Evolutionary conservation across 2,888 invertebrate species (phyloP), one percentile per base, ranked within the genome.

Genomic region (Harpalus rubripes): DNA sequence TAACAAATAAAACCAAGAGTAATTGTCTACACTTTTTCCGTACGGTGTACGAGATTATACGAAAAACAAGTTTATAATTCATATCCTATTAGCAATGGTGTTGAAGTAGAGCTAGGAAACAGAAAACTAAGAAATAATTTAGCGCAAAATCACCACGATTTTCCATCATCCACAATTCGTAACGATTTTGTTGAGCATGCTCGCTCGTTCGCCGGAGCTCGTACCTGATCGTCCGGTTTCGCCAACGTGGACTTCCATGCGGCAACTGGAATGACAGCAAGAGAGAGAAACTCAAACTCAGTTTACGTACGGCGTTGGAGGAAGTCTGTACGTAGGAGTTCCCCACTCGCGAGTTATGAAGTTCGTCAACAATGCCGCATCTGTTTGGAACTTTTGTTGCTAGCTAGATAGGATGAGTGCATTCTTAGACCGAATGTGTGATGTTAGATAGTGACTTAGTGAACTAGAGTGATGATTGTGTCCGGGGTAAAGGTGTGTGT

Each of bases 231-330:
- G 83, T 84, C n/a, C 41, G 26, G 41, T 63, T 84, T 84, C 83
- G 83, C 74, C 83, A 84, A 81, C 83, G 83, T 84, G 83, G 52
- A 84, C 22, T 26, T 58, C 74, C 83, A 84, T 84, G 83, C 83
- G 83, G 83, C 76, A 74, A 82, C 58, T 58, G 74, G 82, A 82
- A 68, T 82, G 82, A 72, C 74, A 82, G 82, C 72, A 82, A 72
- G 82, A 84, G 83, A 82, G 82, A 84, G 76, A 82, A 82, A 82
- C 82, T 82, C 52, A 7, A 32, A 32, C 32, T 84, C 32, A 84
- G 83, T 84, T 84, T 84, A 44, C 83, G 58, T 76, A 41, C 76
- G 83, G 52, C 61, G 63, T 18, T 76, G 76, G 76, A 22, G 76
- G 52, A 41, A 39, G 82, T 16, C 59, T 15, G 72, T 68, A 61